Evolutionary conservation across 2,113 vertebrate genomes (phyloP), one percentile per base, ranked within the genome.

Genomic region (Irena cyanogastra): DNA sequence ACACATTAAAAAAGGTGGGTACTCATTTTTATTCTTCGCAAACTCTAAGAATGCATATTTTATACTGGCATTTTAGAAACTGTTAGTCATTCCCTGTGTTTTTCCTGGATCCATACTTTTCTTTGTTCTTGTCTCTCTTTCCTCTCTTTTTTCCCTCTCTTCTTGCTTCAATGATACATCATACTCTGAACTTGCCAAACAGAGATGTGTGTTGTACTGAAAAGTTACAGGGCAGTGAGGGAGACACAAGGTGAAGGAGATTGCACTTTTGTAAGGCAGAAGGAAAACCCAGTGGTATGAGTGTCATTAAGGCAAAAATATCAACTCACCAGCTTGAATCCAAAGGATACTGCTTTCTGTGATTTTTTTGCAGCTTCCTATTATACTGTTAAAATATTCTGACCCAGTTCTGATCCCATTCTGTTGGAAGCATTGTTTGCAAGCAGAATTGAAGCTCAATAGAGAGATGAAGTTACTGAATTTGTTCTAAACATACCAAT

Each of bases 11-110:
- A 83, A 66, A 82, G 20, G 33, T 71, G 47, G 19, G 37, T 57
- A 16, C 47, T 86, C 41, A 16, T 70, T 96, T 93, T 89, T 89
- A 41, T 90, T 92, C 26, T 52, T 74, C 33, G 66, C n/a, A 91
- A 84, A 19, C 39, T 76, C 56, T 22, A 56, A 63, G 30, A 75
- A 39, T 69, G 21, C 16, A 57, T 41, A 44, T 76, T 83, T 91
- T 71, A 52, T 52, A 21, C 45, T 60, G 39, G 8, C 8, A 4
- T 68, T 82, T 72, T 68, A 72, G 57, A 65, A 86, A 60, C 33
- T 31, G 13, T 71, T 83, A 71, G 54, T 81, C 42, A 26, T 31
- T 91, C 37, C 21, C 42, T 57, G 5, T 50, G 54, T 45, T 82
- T 77, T 88, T 71, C 24, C 47, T 77, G 72, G 16, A 45, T 28